These are phyloP conservation scores for Oryzias sinensis DNA, from an alignment of 2,797 vertebrate species.

Conservation along the genomic window DNA sequence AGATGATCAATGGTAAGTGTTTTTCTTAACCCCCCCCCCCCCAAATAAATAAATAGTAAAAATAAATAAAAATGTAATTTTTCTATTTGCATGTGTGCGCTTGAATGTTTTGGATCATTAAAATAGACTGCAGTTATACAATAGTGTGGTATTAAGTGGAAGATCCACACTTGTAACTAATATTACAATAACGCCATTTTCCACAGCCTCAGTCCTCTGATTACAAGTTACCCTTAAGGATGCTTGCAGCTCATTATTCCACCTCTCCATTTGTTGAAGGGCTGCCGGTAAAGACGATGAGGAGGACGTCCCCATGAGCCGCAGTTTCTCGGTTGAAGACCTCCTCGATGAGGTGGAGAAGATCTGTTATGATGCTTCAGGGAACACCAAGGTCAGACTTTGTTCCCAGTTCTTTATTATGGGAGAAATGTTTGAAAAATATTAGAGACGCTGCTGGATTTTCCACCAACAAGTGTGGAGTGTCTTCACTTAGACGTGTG, in stretches of 20 bases:
- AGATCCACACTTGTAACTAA: not conserved
- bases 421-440: too few species aligned
- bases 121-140: too few species aligned
- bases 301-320: conserved; percentile 74
- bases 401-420: too few species aligned
- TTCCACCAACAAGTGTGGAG: too few species aligned
- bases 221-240: not conserved
- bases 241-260: not conserved
- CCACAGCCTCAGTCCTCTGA: not conserved
- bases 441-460: too few species aligned
- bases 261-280: conserved; percentile 13
- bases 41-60: not conserved
- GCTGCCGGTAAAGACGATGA: conserved; percentile 54
- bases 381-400: conserved; percentile 73
- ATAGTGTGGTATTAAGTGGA: not conserved
- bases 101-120: not conserved
- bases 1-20: conserved; percentile 74
- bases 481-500: too few species aligned
- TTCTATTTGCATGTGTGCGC: not conserved
- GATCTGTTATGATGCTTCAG: conserved; percentile 77
- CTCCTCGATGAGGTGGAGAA: conserved; percentile 84
- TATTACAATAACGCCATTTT: not conserved
- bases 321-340: conserved; percentile 83
- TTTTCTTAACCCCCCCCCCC: not conserved
- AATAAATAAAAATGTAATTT: not conserved